Conservation (phyloP, 2,888 invertebrate species). For the Plebejus melissa region DNA sequence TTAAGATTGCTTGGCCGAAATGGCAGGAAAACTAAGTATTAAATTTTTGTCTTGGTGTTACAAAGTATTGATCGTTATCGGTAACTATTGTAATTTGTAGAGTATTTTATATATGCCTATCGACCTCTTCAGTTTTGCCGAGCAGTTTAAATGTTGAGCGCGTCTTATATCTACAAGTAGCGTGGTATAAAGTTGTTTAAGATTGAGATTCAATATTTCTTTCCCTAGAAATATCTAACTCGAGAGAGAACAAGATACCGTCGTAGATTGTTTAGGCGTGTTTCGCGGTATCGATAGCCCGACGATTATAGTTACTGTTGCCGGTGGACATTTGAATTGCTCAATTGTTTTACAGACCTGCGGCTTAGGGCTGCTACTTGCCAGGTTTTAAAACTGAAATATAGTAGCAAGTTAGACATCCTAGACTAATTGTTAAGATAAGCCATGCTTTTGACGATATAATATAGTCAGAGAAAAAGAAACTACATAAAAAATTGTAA, state of each 20-base stretch:
- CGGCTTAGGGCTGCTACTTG: not conserved
- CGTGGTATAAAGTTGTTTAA: not conserved
- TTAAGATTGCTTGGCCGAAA: too few relatives aligned
- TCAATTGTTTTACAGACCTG: slow-evolving; percentile 24
- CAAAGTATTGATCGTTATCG: too few relatives aligned
- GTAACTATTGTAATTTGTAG: too few relatives aligned
- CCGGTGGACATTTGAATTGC: slow-evolving; percentile 27
- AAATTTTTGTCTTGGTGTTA: too few relatives aligned
- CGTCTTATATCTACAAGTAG: not conserved
- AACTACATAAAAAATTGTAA: not conserved
- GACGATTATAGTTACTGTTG: slow-evolving; percentile 12
- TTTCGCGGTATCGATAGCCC: slow-evolving; percentile 19
- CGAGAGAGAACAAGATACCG: slow-evolving; percentile 11
- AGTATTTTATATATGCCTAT: too few relatives aligned
- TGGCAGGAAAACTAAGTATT: too few relatives aligned
- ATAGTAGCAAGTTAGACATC: not conserved
- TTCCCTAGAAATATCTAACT: slow-evolving; percentile 10
- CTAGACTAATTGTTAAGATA: not conserved
- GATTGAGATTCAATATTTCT: slow-evolving; percentile 3
- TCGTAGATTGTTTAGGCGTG: slow-evolving; percentile 14
- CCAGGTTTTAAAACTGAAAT: not conserved
- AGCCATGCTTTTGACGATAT: not conserved
- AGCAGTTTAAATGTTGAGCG: not conserved
- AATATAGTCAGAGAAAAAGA: not conserved
- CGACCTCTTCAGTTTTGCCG: not conserved